These are phyloP conservation scores for Limnephilus lunatus DNA, from an alignment of 2,888 invertebrate genomes.

Conservation along the genomic window DNA sequence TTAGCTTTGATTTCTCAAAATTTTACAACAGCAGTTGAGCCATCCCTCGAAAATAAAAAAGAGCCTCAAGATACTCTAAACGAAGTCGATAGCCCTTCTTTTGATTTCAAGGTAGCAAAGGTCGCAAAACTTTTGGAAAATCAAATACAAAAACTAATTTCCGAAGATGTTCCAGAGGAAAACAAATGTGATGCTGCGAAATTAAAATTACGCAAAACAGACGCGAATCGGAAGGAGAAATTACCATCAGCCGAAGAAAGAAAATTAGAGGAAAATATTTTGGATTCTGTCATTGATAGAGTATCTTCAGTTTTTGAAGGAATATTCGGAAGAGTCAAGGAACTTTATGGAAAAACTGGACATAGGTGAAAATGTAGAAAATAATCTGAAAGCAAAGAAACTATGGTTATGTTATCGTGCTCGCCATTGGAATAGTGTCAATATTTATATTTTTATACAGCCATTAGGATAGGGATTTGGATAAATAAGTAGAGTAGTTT, in stretches of 20 bases:
- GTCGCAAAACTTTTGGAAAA: not conserved
- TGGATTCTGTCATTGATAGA: constrained; percentile 41
- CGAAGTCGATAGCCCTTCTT: not conserved
- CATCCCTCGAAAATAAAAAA: not conserved
- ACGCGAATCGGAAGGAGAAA: constrained; percentile 9
- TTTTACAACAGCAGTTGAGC: not conserved
- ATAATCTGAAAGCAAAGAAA: not conserved
- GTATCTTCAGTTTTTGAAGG: constrained; percentile 47
- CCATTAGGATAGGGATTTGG: constrained; percentile 22
- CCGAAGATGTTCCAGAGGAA: constrained; percentile 19
- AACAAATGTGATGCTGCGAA: not conserved
- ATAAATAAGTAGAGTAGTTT: constrained; percentile 72
- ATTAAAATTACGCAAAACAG: constrained; percentile 5
- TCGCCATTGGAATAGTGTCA: not conserved
- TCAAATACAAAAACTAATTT: constrained; percentile 4
- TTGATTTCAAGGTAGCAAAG: not conserved
- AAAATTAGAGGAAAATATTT: constrained; percentile 45
- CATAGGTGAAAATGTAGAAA: not conserved
- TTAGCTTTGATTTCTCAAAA: not conserved
- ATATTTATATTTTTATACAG: not conserved
- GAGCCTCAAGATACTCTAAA: not conserved
- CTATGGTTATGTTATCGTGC: not conserved
- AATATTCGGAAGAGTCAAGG: constrained; percentile 21
- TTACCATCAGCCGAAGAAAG: constrained; percentile 30
- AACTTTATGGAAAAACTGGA: constrained; percentile 34